phyloP scores from a whole-genome alignment of 2,113 vertebrate species.

The Brienomyrus longianalis region DNA sequence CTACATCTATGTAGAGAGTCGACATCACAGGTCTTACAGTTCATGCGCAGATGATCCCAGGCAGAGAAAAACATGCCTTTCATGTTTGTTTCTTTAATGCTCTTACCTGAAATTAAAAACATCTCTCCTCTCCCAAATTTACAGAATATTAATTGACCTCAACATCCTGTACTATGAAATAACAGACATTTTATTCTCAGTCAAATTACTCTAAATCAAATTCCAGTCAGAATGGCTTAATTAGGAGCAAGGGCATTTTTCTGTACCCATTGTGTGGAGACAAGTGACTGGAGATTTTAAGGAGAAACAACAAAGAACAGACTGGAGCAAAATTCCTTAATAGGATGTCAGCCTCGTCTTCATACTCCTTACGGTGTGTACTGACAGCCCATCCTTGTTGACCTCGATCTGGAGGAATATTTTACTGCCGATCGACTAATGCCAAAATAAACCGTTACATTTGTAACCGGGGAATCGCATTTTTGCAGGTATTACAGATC shows the following conservation, averaged over 20 bases:
- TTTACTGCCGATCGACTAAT: neutral
- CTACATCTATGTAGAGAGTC: neutral
- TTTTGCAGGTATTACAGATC: neutral
- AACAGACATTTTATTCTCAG: neutral
- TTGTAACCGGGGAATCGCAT: neutral
- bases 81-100: neutral
- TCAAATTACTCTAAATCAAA: neutral
- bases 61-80: neutral
- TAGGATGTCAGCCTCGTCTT: neutral
- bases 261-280: neutral
- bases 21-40: neutral
- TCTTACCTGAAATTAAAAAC: neutral
- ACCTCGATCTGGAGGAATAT: neutral
- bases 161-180: neutral
- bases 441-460: neutral
- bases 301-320: neutral
- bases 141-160: constrained; percentile 1
- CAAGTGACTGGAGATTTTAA: neutral
- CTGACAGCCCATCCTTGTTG: neutral
- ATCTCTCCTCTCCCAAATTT: neutral
- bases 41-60: neutral
- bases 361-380: neutral
- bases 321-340: neutral
- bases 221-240: neutral
- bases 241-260: neutral